phyloP scores from a whole-genome alignment of 2,797 vertebrate species.

The Squalus acanthias region DNA sequence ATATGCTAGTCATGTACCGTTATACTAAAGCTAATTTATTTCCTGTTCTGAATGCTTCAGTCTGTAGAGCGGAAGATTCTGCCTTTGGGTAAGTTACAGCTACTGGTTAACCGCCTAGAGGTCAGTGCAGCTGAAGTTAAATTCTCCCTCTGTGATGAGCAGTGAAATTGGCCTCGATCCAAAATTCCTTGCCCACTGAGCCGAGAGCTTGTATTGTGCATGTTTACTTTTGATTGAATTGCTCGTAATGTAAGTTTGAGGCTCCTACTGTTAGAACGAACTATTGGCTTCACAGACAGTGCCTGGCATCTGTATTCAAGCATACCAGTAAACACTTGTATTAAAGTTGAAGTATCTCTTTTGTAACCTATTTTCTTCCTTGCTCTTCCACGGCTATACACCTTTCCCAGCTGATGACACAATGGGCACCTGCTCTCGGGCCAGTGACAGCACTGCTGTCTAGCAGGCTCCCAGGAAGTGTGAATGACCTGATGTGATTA shows the following conservation, averaged over 20 bases:
- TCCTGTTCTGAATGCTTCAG: not conserved
- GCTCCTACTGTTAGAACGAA: not conserved
- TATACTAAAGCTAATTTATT: not conserved
- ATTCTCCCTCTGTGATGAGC: conserved; percentile 1
- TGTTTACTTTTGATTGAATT: conserved; percentile 20
- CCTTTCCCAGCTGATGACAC: not conserved
- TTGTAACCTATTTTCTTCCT: not conserved
- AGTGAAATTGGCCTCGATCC: not conserved
- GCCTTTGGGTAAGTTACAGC: conserved; percentile 8
- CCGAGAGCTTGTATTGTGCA: not conserved
- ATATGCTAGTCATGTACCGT: not conserved
- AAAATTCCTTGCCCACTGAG: not conserved
- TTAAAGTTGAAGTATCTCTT: not conserved
- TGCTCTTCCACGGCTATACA: not conserved
- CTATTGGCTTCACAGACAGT: not conserved
- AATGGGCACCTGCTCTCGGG: not conserved
- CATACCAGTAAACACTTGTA: not conserved
- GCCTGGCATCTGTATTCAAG: not conserved
- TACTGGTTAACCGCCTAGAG: not conserved
- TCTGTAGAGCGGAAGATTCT: not conserved
- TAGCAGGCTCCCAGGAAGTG: not conserved
- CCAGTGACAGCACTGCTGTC: not conserved
- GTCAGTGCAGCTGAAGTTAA: not conserved
- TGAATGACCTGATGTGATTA: not conserved
- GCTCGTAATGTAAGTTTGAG: not conserved